Evolutionary conservation across 1,140 invertebrate genomes (phyloP).

Genomic region (Geopemphigus sp.): DNA sequence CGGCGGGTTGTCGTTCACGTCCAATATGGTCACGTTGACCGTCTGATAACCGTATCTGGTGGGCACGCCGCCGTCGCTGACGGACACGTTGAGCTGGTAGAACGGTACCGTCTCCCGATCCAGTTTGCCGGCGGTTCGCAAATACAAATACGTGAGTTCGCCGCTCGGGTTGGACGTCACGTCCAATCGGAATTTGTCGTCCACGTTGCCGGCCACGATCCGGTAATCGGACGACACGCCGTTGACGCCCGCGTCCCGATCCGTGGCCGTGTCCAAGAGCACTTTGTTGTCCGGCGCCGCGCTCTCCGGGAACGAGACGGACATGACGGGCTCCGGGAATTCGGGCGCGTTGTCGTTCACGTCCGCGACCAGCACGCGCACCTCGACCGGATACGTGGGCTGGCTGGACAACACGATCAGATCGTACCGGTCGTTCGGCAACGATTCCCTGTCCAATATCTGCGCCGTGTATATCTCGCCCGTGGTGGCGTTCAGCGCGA

Average conservation of each 20-base stretch:
- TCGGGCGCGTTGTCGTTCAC: constrained; percentile 86
- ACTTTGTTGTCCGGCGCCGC: constrained; percentile 81
- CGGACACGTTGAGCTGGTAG: constrained; percentile 86
- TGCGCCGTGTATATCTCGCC: constrained; percentile 80
- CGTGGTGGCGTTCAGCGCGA: constrained; percentile 72
- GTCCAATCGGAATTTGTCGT: constrained; percentile 80
- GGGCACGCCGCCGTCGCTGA: constrained; percentile 78
- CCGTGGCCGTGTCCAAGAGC: constrained; percentile 81
- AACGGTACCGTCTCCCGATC: constrained; percentile 81
- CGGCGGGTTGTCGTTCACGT: constrained; percentile 93
- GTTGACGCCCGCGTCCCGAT: constrained; percentile 81
- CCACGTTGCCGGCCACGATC: constrained; percentile 82
- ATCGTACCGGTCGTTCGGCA: constrained; percentile 77
- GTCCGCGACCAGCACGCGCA: constrained; percentile 79
- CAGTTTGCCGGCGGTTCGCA: constrained; percentile 84
- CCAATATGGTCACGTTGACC: constrained; percentile 87
- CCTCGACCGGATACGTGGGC: constrained; percentile 89
- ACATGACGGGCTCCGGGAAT: constrained; percentile 84
- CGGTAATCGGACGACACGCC: constrained; percentile 82
- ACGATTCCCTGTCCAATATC: constrained; percentile 76
- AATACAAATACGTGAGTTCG: constrained; percentile 82
- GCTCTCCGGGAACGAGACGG: constrained; percentile 85
- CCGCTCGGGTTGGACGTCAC: constrained; percentile 84
- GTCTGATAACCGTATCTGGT: constrained; percentile 77
- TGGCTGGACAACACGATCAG: constrained; percentile 86